Conservation (phyloP, 2,888 invertebrate species). For the Gordius sp. region DNA sequence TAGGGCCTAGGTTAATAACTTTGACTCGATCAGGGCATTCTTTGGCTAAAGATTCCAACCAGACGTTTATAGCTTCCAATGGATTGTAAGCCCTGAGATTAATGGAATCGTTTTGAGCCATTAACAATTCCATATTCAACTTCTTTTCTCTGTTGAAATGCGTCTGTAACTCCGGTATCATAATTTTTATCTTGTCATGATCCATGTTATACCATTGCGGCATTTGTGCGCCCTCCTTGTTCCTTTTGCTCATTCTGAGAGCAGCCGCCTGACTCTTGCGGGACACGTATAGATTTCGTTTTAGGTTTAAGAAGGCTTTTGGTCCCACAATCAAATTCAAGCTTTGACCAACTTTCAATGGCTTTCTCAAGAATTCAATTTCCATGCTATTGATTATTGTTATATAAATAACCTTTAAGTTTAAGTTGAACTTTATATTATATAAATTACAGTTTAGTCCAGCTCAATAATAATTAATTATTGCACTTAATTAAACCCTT, state of each 20-base stretch:
- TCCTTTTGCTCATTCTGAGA: not conserved
- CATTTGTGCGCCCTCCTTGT: not conserved
- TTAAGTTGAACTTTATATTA: too few species aligned
- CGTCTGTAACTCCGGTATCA: not conserved
- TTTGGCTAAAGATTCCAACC: not conserved
- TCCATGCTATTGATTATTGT: too few species aligned
- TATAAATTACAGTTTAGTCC: too few species aligned
- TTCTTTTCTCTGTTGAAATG: not conserved
- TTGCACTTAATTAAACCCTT: too few species aligned
- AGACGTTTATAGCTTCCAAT: not conserved
- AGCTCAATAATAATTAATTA: too few species aligned
- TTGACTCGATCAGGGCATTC: not conserved
- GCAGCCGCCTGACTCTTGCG: not conserved
- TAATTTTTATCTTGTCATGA: not conserved
- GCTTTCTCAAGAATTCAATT: not conserved
- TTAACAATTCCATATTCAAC: not conserved
- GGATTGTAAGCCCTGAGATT: not conserved
- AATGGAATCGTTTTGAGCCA: not conserved
- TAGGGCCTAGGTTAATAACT: not conserved
- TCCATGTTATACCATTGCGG: not conserved
- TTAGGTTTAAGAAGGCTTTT: not conserved
- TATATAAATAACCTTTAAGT: too few species aligned
- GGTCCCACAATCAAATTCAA: not conserved
- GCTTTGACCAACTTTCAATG: conserved; percentile 5
- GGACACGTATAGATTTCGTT: not conserved